Percentiles rank a stretch among this genome's conserved stretches.
phyloP scores from a whole-genome alignment of 2,113 vertebrate species.

The Bufo bufo region DNA sequence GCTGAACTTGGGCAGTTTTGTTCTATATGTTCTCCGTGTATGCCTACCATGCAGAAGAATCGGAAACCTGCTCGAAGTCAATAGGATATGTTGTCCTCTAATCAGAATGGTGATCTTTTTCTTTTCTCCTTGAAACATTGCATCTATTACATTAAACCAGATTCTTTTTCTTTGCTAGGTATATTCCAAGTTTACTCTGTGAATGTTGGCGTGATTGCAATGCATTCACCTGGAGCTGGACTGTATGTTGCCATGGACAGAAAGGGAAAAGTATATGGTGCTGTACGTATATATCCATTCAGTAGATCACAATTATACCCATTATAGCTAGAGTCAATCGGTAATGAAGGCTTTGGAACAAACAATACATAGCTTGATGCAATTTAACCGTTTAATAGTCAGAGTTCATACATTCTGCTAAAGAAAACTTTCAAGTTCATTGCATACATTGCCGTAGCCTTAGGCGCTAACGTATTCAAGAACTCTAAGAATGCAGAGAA shows the following conservation, averaged over 20 bases:
- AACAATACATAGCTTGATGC: background rate
- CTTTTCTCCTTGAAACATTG: background rate
- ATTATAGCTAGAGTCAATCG: background rate
- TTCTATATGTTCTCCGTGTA: too few species aligned
- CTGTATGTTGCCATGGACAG: constrained; percentile 94
- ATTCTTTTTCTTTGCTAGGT: background rate
- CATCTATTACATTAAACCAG: background rate
- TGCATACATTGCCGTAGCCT: too few species aligned
- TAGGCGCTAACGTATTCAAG: background rate
- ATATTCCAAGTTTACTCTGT: constrained; percentile 89
- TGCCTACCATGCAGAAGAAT: too few species aligned
- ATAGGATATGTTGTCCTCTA: too few species aligned
- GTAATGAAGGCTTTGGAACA: too few species aligned
- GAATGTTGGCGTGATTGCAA: constrained; percentile 86
- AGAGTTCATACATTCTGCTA: background rate
- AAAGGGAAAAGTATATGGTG: constrained; percentile 87
- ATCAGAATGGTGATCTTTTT: too few species aligned
- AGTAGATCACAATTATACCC: background rate
- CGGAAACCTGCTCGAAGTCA: too few species aligned
- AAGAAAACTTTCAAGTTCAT: background rate
- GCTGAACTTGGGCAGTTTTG: too few species aligned
- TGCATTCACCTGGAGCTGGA: constrained; percentile 87
- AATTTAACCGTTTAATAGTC: background rate
- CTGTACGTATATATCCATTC: constrained; percentile 75
- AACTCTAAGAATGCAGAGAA: background rate